phyloP scores from a whole-genome alignment of 2,797 vertebrate species.

The Darevskia mixta region DNA sequence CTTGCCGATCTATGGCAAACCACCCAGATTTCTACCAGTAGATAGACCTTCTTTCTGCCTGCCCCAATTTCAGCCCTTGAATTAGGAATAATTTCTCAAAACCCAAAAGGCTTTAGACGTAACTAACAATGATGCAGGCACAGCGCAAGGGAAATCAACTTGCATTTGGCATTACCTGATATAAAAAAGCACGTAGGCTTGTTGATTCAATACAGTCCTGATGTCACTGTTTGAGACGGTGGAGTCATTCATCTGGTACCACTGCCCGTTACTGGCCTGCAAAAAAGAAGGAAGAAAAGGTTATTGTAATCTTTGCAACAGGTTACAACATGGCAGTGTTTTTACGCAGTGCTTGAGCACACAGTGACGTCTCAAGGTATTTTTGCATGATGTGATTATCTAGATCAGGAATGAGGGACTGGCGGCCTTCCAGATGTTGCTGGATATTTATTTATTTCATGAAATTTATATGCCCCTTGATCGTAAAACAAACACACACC shows the following conservation, averaged over 20 bases:
- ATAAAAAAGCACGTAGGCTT: conserved; percentile 97
- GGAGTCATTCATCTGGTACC: conserved; percentile 98
- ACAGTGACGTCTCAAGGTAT: not conserved
- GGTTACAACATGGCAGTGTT: not conserved
- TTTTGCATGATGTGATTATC: not conserved
- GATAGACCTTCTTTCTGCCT: too few species aligned
- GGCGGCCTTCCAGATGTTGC: too few species aligned
- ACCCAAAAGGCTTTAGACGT: not conserved
- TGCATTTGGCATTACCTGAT: conserved; percentile 84
- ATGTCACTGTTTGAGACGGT: conserved; percentile 91
- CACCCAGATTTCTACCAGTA: too few species aligned
- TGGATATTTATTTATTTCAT: not conserved
- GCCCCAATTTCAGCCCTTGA: not conserved
- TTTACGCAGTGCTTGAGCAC: not conserved
- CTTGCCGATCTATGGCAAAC: too few species aligned
- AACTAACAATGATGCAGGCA: not conserved
- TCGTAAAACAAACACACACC: too few species aligned
- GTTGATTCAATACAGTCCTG: conserved; percentile 93
- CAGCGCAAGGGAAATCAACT: conserved; percentile 1
- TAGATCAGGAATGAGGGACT: not conserved
- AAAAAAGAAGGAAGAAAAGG: conserved; percentile 7
- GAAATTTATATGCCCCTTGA: not conserved
- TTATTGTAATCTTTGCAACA: conserved; percentile 9
- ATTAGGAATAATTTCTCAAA: not conserved
- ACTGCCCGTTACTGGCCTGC: conserved; percentile 94